Conservation (phyloP, 1,140 invertebrate genomes). For the Pygmarrhopalites habei region DNA sequence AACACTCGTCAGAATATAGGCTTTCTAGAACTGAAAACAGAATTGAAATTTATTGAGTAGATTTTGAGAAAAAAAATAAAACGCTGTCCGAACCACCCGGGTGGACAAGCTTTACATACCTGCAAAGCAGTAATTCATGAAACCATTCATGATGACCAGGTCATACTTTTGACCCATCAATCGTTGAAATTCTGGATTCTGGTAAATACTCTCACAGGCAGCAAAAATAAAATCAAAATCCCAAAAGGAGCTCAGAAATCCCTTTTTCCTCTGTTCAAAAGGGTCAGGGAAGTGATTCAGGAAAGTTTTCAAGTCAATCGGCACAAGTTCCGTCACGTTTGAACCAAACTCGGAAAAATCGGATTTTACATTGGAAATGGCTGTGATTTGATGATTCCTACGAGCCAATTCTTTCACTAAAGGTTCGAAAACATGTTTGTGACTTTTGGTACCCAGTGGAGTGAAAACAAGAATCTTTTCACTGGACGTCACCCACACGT, state of each 20-base stretch:
- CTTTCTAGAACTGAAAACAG: no score
- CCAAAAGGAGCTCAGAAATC: neutral
- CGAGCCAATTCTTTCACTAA: conserved; percentile 25
- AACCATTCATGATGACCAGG: conserved; percentile 22
- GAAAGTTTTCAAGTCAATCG: neutral
- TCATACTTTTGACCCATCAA: conserved; percentile 15
- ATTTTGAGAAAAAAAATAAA: no score
- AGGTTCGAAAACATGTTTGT: conserved; percentile 51
- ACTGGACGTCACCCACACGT: no score
- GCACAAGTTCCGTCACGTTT: conserved; percentile 5
- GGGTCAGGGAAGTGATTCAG: neutral
- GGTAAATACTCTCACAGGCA: neutral
- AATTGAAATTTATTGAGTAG: no score
- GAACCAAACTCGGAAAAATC: no score
- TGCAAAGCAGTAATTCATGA: conserved; percentile 15
- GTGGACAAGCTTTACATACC: no score
- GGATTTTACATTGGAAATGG: neutral
- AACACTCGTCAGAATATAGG: no score
- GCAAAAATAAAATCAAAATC: neutral
- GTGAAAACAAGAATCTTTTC: conserved; percentile 43
- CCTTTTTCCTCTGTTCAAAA: conserved; percentile 1
- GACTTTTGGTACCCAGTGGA: conserved; percentile 49
- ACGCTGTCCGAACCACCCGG: no score
- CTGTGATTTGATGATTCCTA: conserved; percentile 22
- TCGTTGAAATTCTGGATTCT: conserved; percentile 12